Evolutionary conservation across 2,797 vertebrate species (phyloP).

Genomic region (Pangasius sanitwongsei): DNA sequence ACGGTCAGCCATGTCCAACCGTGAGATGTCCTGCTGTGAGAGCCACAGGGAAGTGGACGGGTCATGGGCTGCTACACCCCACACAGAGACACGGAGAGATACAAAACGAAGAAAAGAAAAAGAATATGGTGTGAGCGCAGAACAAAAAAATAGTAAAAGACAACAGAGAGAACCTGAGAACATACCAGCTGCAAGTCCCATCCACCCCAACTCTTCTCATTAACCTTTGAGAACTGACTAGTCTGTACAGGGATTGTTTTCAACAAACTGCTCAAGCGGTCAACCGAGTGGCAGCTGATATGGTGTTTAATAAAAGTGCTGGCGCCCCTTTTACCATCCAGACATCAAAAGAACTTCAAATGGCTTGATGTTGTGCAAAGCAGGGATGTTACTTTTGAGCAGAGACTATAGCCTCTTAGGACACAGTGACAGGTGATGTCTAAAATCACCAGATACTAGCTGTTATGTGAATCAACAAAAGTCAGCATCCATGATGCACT

Average conservation of each 20-base stretch:
- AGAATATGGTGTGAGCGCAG: background rate
- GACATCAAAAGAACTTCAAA: conserved; percentile 38
- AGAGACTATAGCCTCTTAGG: background rate
- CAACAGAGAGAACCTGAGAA: conserved; percentile 52
- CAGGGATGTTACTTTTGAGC: background rate
- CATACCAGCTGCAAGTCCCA: conserved; percentile 44
- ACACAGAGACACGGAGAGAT: conserved; percentile 15
- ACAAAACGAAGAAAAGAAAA: conserved; percentile 24
- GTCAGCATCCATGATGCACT: conserved; percentile 1
- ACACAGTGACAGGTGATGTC: conserved; percentile 18
- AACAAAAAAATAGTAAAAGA: conserved; percentile 42
- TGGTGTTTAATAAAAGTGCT: conserved; percentile 44
- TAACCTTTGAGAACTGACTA: conserved; percentile 60
- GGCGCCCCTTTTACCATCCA: conserved; percentile 34
- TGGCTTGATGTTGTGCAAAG: conserved; percentile 19
- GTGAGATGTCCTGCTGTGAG: conserved; percentile 44
- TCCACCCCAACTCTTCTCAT: conserved; percentile 41
- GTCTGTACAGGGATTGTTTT: conserved; percentile 62
- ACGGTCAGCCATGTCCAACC: conserved; percentile 62
- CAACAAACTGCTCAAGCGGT: conserved; percentile 43
- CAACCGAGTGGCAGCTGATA: conserved; percentile 32
- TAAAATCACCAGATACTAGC: background rate
- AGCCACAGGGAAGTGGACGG: conserved; percentile 49
- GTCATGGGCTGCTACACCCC: conserved; percentile 43
- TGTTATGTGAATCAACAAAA: background rate